Percentiles rank a stretch among this genome's conserved stretches.
phyloP scores from a whole-genome alignment of 2,113 vertebrate genomes.

The Istiophorus platypterus region DNA sequence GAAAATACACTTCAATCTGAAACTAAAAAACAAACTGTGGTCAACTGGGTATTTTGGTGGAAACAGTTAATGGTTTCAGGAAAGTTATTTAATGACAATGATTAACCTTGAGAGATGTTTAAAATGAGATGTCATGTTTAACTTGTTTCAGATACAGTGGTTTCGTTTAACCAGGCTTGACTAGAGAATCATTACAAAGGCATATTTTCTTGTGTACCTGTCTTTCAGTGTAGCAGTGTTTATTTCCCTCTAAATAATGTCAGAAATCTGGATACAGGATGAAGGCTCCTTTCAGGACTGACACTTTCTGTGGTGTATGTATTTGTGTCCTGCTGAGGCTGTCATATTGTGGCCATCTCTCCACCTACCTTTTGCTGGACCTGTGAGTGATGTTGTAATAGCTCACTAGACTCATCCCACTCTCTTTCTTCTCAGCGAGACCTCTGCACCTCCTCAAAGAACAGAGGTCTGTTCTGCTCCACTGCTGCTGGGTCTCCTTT shows the following conservation, averaged over 20 bases:
- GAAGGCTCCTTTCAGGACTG: background rate
- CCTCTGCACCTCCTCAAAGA: slow-evolving; percentile 51
- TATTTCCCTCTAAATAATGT: background rate
- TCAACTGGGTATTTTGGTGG: too few relatives aligned
- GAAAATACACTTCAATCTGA: too few relatives aligned
- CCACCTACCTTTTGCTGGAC: slow-evolving; percentile 39
- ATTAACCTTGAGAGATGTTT: too few relatives aligned
- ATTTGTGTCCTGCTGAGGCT: slow-evolving; percentile 64
- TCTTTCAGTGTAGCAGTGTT: background rate
- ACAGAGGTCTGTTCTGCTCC: slow-evolving; percentile 37
- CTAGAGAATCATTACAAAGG: background rate
- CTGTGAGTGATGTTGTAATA: slow-evolving; percentile 67
- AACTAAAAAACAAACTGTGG: too few relatives aligned
- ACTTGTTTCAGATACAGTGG: background rate
- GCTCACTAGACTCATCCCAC: slow-evolving; percentile 56
- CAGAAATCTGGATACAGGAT: slow-evolving; percentile 2
- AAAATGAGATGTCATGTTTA: background rate
- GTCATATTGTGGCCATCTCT: slow-evolving; percentile 43
- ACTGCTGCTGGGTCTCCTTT: slow-evolving; percentile 71
- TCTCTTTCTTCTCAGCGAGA: slow-evolving; percentile 72
- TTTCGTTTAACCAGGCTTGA: too few relatives aligned
- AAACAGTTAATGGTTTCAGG: too few relatives aligned
- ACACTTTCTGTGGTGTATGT: slow-evolving; percentile 2
- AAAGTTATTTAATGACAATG: too few relatives aligned
- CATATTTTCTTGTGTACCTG: too few relatives aligned